Base-by-base conservation (phyloP, 2,888 invertebrate genomes). In the Exephanes ischioxanthus region DNA sequence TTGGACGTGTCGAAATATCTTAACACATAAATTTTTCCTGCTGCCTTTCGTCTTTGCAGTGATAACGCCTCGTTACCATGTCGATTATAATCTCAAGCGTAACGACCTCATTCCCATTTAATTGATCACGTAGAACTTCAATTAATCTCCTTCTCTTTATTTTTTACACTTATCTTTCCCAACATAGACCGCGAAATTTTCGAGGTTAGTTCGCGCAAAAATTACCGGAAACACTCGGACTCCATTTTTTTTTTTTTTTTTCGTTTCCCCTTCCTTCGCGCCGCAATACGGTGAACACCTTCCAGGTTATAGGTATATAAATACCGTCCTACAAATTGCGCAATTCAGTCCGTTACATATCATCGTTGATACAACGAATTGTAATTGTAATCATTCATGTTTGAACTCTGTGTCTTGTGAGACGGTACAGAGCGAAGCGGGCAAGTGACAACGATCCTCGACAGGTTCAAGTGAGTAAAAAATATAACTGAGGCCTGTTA, bases 181-280 rank as follows among this genome's bases (percentile, higher is more conserved):
- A 3, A n/a, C 2, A 16, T 53, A 66, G 33, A 4, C 22, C 11
- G 30, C 22, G 6, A 37, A 61, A 61, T 53, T 80, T 72, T 72
- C 63, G 51, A 80, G 80, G 80, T 80, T 80, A 80, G 51, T n/a
- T 41, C 22, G 66, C 37, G 16, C 61, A 81, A 81, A 81, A 81
- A 68, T 85, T 85, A 68, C 84, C 66, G 80, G 73, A 55, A 41
- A 16, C 26, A 58, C 45, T 73, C 45, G 58, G 45, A 16, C 33
- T 22, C 58, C 37, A 48, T 48, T 19, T 53, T 55, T 48, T 19
- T 53, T 55, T 48, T 63, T n/a, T 76, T 84, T 61, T 48, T 66
- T 67, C 66, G n/a, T 14, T 72, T 72, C 33, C 30, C 63, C 33
- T 63, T 30, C 63, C 14, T 61, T 5, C 3, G 22, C 58, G 5